Evolutionary conservation across 2,888 invertebrate species (phyloP), one percentile per base, ranked within the genome.

Genomic region (Lamellibrachia satsuma): DNA sequence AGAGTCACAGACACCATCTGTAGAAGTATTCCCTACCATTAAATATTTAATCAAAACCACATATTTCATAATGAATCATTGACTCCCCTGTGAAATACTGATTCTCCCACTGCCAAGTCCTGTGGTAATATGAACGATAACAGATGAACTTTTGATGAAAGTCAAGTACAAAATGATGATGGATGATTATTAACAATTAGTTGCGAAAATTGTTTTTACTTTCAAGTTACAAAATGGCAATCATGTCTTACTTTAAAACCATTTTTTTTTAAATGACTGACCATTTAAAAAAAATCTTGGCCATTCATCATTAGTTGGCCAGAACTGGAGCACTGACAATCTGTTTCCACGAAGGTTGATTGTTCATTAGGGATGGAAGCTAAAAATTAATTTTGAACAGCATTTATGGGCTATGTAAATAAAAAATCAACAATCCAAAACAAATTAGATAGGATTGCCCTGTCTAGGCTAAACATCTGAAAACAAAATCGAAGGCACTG

Each of bases 51-150:
- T 75, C n/a, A n/a, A 75, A 75, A 75, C 75, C n/a, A 75, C 75
- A 75, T 75, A 75, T 75, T 75, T 75, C 75, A 75, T 75, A 75
- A 75, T 75, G 75, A 75, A 75, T 22, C 75, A 75, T n/a, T 75
- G 75, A 75, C 75, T 75, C 75, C 75, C 75, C 15, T 75, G 75
- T 75, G 75, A 22, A 75, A 75, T 15, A n/a, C 22, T 22, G 15
- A 75, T 22, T 75, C 75, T 75, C 75, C 75, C 22, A 22, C 75
- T 75, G 22, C 75, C 75, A 22, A 3, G 22, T 6, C n/a, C 22
- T 22, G 75, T 75, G 75, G 75, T 75, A 22, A 75, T 75, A 22
- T 75, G 22, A 75, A 15, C n/a, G 22, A 75, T 75, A n/a, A 22
- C 11, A 4, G 22, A 22, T 22, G 75, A 22, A n/a, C 15, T 75